A percentile compares a stretch with the other conserved stretches of the same genome.
Conservation (phyloP, 2,888 invertebrate genomes). For the Vannuccia rotundouncinata region DNA sequence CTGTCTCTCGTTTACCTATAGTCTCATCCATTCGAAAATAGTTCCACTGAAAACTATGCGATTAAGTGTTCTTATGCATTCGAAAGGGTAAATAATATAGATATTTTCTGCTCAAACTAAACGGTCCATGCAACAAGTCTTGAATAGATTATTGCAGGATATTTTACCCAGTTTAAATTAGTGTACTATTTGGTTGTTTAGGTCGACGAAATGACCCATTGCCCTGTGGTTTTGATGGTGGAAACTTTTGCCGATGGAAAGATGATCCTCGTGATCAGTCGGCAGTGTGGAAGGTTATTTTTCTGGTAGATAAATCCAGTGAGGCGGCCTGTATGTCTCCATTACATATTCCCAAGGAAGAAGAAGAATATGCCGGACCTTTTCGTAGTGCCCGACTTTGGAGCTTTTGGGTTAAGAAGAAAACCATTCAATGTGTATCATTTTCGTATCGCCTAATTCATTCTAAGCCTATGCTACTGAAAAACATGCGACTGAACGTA, state of each 20-base stretch:
- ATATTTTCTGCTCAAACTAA: too few relatives aligned
- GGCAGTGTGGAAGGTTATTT: slow-evolving; percentile 8
- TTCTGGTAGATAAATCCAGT: neutral
- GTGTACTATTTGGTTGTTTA: too few relatives aligned
- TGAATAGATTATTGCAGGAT: too few relatives aligned
- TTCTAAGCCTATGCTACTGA: too few relatives aligned
- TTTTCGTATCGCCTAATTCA: too few relatives aligned
- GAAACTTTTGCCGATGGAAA: slow-evolving; percentile 12
- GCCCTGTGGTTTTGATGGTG: neutral
- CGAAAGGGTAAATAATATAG: slow-evolving; percentile 27
- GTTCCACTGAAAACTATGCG: neutral
- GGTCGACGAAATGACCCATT: too few relatives aligned
- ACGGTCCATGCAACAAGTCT: neutral
- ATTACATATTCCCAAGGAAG: neutral
- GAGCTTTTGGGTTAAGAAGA: slow-evolving; percentile 21
- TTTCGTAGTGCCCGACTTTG: slow-evolving; percentile 18
- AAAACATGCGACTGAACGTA: too few relatives aligned
- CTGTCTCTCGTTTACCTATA: neutral
- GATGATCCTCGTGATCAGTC: slow-evolving; percentile 31
- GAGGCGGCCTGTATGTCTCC: slow-evolving; percentile 25
- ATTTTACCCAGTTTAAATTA: too few relatives aligned
- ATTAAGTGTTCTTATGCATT: slow-evolving; percentile 27
- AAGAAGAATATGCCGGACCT: too few relatives aligned
- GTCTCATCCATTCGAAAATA: neutral
- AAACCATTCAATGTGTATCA: too few relatives aligned